Base-by-base conservation (phyloP, 2,113 vertebrate species). In the Bufo bufo region DNA sequence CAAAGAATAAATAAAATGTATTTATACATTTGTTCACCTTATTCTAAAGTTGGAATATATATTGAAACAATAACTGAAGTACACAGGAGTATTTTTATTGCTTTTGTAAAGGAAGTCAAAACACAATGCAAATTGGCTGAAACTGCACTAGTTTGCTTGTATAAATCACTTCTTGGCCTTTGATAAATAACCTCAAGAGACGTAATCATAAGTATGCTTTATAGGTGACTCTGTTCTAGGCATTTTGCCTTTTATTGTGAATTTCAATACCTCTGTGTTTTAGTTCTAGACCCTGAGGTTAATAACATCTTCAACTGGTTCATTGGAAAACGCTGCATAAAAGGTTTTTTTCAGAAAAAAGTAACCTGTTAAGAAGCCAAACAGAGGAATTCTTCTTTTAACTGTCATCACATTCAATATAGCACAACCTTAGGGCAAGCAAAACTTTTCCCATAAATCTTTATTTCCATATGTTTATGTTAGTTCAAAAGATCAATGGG, bases 231-330 rank as follows among this genome's bases (percentile, higher is more conserved):
- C 66, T 74, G 78, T 87, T 82, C 87, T 84, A 87, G 85, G 85
- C 59, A 58, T 87, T 80, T 87, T 87, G 61, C 63, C 85, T 82
- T 88, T 83, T 84, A 65, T 88, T 88, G 71, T 88, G 87, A 84
- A 88, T 88, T 88, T 83, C 87, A 83, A 77, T 88, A 84, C 79
- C 77, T 82, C 54, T 87, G 77, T 87, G 85, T 81, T 81, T 87
- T 50, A 50, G 79, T 87, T 82, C 82, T 45, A 84, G 87, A 88
- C 87, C 80, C 87, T 65, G 72, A 88, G 81, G 87, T 88, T 88
- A 88, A 88, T 88, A 77, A 77, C 71, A 88, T 83, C 69, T 59
- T 83, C 80, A 88, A 88, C 87, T 77, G 56, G 87, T 84, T 77
- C 87, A 88, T 83, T 84, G 87, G 59, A 84, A 77, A 69, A 82